Evolutionary conservation across 2,113 vertebrate genomes (phyloP), one percentile per base, ranked within the genome.

Genomic region (Marcusenius ussheri): DNA sequence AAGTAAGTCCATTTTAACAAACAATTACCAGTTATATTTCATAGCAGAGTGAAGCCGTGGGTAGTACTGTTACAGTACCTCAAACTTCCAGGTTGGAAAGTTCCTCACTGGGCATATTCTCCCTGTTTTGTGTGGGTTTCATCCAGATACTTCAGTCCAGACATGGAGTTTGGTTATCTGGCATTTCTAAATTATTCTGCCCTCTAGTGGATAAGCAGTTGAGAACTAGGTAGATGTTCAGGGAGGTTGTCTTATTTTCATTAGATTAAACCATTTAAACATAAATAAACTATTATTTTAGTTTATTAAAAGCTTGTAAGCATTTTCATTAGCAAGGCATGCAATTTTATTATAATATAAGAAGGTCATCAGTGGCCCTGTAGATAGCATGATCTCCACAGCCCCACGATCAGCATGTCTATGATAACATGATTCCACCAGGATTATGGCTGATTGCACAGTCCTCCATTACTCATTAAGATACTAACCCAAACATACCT

Each of bases 1-100:
- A 91, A 96, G 98, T 99, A 94, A 97, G 98, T 98, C 15, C 1
- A 17, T 51, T 87, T 87, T 87, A 27, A 50, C 27, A 51, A 87
- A 56, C 27, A 53, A 87, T 19, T 53, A 31, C 47, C 27, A n/a
- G 35, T 15, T 87, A 6, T 84, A 46, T 84, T 47, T 11, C 10
- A 84, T 3, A 6, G 21, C 21, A 77, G 31, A 77, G 31, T 77
- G 70, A 39, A 19, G 70, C 27, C 15, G 0, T 39, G 31, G 70
- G 31, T 39, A 77, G 31, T 39, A 77, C 5, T 39, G 31, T 77
- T 77, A 39, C 15, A 5, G 1, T 11, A 74, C 13, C 39, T 42
- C 39, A 42, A 3, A 35, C 66, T 39, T 77, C 31, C 5, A 17
- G 11, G 31, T 35, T 77, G 11, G 27, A 6, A 39, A 35, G 31